Conservation (phyloP, 2,113 vertebrate genomes). For the Scartelaos histophorus region DNA sequence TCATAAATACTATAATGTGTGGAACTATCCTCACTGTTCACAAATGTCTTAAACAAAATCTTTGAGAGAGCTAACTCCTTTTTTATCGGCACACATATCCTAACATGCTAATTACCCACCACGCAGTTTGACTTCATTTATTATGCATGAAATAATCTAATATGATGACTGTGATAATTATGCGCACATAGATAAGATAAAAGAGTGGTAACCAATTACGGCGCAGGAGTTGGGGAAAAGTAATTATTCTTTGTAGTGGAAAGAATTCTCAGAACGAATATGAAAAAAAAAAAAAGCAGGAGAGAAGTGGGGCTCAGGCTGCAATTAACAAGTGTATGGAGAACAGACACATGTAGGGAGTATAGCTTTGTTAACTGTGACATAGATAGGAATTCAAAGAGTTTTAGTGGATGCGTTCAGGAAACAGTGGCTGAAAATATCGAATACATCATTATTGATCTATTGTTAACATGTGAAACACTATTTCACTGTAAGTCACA, state of each 20-base stretch:
- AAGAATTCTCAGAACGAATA: slow-evolving; percentile 48
- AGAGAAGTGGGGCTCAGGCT: slow-evolving; percentile 11
- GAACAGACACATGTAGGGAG: neutral
- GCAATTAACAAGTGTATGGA: slow-evolving; percentile 12
- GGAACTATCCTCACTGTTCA: slow-evolving; percentile 37
- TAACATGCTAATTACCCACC: slow-evolving; percentile 75
- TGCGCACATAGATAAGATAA: slow-evolving; percentile 76
- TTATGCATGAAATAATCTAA: slow-evolving; percentile 78
- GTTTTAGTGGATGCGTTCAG: neutral
- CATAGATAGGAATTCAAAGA: neutral
- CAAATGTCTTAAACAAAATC: slow-evolving; percentile 57
- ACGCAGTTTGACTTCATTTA: slow-evolving; percentile 76
- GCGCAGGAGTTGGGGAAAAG: slow-evolving; percentile 64
- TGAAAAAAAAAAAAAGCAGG: slow-evolving; percentile 5
- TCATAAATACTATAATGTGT: neutral
- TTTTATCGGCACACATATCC: slow-evolving; percentile 56
- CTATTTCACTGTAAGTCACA: too few relatives aligned
- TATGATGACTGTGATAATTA: slow-evolving; percentile 78
- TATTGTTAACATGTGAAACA: too few relatives aligned
- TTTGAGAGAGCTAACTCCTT: slow-evolving; percentile 43
- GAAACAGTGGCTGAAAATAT: too few relatives aligned
- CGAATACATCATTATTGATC: too few relatives aligned
- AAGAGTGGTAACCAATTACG: slow-evolving; percentile 76
- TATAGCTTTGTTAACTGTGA: slow-evolving; percentile 5
- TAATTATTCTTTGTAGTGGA: slow-evolving; percentile 76